Base-by-base conservation (phyloP, 1,140 invertebrate genomes). In the Sesamia nonagrioides region DNA sequence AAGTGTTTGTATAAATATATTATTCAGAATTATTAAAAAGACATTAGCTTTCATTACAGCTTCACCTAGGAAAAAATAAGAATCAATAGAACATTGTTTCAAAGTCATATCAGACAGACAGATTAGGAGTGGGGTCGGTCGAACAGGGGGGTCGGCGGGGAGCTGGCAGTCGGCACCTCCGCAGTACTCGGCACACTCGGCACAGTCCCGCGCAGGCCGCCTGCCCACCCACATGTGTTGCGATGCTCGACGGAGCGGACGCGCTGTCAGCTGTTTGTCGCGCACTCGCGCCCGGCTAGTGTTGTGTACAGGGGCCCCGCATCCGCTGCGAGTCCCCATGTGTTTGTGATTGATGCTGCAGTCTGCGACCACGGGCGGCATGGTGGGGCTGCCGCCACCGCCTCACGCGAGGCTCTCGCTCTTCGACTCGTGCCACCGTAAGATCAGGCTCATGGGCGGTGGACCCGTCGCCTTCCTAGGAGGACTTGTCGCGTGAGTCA, bases 401-500 rank as follows among this genome's bases (percentile, higher is more conserved):
- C 91, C 93, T 82, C 96, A 90, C 94, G 94, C 96, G 82, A 93
- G 96, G 69, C 95, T 96, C 52, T 96, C 96, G 27, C 94, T 97
- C 37, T 96, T 97, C 89, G 96, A 97, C 92, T 96, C 96, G 86
- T 97, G 96, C 91, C 96, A 97, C 93, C 95, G 96, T 90, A 97
- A 97, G 94, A 97, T 97, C 82, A 95, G 96, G 77, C 95, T 97
- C 83, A 96, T 96, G 82, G 95, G 96, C 81, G 96, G 96, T 61
- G 96, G 95, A 63, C 96, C 96, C 35, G 96, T 96, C 82, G 96
- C 96, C 82, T 96, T 96, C 90, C 95, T 97, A 81, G 96, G 96
- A 86, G 96, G 96, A 81, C 95, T 97, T 86, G 96, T 97, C 86
- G 96, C 96, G 96, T 97, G 95, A 97, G 96, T 97, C 35, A 40